Evolutionary conservation across 1,140 invertebrate species (phyloP).

Genomic region (Batillaria attramentaria): DNA sequence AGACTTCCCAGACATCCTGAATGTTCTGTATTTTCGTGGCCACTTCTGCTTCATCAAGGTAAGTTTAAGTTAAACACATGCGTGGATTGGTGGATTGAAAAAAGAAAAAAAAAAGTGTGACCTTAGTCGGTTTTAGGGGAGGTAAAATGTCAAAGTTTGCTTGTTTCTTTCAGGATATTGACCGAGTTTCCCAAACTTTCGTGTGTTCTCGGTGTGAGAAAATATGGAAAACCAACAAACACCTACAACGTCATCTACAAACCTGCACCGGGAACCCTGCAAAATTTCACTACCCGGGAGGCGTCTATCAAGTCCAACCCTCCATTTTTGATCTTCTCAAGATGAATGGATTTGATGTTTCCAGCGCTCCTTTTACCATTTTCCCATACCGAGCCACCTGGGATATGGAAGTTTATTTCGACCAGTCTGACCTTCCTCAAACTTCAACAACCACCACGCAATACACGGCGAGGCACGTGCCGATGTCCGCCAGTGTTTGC

Average conservation of each 20-base stretch:
- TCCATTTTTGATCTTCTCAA: background rate
- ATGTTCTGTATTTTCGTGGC: too few relatives aligned
- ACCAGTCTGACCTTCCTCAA: background rate
- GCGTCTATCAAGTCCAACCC: background rate
- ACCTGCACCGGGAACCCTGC: background rate
- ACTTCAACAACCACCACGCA: background rate
- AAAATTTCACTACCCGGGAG: background rate
- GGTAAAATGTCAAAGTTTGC: too few relatives aligned
- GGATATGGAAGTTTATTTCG: conserved; percentile 13
- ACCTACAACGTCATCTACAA: background rate
- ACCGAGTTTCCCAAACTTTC: background rate
- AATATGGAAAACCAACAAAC: background rate
- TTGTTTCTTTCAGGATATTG: background rate
- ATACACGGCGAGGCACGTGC: conserved; percentile 7
- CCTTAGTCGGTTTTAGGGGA: too few relatives aligned
- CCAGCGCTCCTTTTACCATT: too few relatives aligned
- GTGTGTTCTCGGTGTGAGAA: background rate
- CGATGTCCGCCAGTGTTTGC: background rate
- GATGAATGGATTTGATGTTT: background rate
- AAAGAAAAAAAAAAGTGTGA: too few relatives aligned
- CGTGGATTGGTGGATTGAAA: too few relatives aligned
- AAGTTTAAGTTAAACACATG: too few relatives aligned
- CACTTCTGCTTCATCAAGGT: too few relatives aligned
- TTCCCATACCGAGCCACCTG: background rate
- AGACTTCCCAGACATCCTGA: too few relatives aligned